These are phyloP conservation scores for Enteromius unitaeniatus DNA, from an alignment of 2,797 vertebrate species.

Conservation along the genomic window DNA sequence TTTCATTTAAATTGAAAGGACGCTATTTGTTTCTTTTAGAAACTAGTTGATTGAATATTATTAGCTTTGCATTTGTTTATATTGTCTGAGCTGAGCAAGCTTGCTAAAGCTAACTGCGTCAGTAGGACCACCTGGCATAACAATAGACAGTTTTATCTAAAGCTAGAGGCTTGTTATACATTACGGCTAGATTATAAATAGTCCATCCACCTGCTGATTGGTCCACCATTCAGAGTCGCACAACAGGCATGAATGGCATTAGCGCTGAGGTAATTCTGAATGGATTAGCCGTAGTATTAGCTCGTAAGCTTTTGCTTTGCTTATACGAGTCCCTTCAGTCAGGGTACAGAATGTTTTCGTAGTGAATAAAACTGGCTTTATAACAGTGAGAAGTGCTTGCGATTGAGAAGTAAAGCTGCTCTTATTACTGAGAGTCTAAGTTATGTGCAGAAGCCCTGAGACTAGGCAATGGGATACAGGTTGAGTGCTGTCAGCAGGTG, in stretches of 20 bases:
- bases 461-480: conserved; percentile 51
- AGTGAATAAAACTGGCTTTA: background rate
- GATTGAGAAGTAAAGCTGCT: background rate
- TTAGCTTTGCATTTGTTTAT: conserved; percentile 1
- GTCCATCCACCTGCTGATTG: conserved; percentile 61
- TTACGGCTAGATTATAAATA: conserved; percentile 67
- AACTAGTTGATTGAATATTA: background rate
- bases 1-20: background rate
- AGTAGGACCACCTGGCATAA: conserved; percentile 42
- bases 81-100: conserved; percentile 10
- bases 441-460: background rate
- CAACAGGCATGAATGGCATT: conserved; percentile 48
- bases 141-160: conserved; percentile 61
- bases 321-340: conserved; percentile 19
- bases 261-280: conserved; percentile 55
- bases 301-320: conserved; percentile 7
- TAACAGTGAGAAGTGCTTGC: background rate
- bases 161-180: conserved; percentile 61
- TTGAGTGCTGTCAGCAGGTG: conserved; percentile 75
- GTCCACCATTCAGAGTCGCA: conserved; percentile 49
- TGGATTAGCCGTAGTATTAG: conserved; percentile 42
- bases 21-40: too few species aligned
- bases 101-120: conserved; percentile 37
- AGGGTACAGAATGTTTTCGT: conserved; percentile 49
- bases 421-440: background rate